Percentiles rank a stretch among this genome's conserved stretches.
phyloP scores from a whole-genome alignment of 2,113 vertebrate species.

The Corydoras maculifer region DNA sequence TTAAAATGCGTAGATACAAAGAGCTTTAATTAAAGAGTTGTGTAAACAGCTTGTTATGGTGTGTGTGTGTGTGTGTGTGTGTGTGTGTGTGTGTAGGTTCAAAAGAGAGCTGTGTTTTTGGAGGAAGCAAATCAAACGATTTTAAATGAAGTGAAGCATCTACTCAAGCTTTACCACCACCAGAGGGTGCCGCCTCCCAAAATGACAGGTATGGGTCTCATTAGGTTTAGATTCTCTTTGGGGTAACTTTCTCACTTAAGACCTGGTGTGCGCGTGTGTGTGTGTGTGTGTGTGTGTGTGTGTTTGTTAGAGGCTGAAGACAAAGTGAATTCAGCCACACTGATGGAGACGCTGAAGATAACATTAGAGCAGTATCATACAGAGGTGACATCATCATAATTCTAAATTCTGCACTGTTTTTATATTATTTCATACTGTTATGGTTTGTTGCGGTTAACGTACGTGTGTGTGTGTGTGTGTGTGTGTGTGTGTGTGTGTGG shows the following conservation, averaged over 20 bases:
- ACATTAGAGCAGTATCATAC: slow-evolving; percentile 21
- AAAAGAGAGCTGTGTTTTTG: neutral
- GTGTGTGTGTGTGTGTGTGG: slow-evolving; percentile 19
- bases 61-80: neutral
- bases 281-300: slow-evolving; percentile 1
- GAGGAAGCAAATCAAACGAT: slow-evolving; percentile 9
- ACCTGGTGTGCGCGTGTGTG: neutral
- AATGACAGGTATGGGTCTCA: neutral
- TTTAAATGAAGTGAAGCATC: slow-evolving; percentile 17
- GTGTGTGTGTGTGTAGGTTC: slow-evolving; percentile 17
- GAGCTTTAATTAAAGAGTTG: no score
- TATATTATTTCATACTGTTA: no score
- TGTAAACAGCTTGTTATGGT: neutral
- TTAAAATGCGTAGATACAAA: no score
- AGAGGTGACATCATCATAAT: slow-evolving; percentile 7
- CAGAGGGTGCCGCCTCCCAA: slow-evolving; percentile 15
- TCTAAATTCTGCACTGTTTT: no score
- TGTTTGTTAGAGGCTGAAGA: slow-evolving; percentile 27
- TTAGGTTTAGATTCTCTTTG: neutral
- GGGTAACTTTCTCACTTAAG: neutral
- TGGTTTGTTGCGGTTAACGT: neutral
- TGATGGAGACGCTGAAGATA: slow-evolving; percentile 44
- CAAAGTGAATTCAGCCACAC: slow-evolving; percentile 31
- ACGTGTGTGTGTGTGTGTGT: neutral
- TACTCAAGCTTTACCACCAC: slow-evolving; percentile 26